These are phyloP conservation scores for Xestia c-nigrum DNA, from an alignment of 2,888 invertebrate species.

Conservation along the genomic window DNA sequence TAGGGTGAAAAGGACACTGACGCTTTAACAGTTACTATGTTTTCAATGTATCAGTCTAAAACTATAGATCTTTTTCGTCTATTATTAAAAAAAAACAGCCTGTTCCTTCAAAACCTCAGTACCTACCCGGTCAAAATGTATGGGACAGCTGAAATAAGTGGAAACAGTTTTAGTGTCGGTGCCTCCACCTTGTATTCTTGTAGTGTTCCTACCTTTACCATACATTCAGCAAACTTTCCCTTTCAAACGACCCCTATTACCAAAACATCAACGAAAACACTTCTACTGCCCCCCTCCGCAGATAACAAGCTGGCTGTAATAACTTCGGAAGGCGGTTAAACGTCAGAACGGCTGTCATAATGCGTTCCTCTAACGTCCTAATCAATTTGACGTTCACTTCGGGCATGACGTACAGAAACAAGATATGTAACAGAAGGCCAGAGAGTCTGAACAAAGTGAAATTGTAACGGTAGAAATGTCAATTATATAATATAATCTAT, in stretches of 20 bases:
- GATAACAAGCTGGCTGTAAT: conserved; percentile 29
- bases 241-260: conserved; percentile 3
- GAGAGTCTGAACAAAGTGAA: too few species aligned
- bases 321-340: conserved; percentile 30
- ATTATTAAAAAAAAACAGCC: too few species aligned
- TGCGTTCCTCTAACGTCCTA: conserved; percentile 45
- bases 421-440: conserved; percentile 1
- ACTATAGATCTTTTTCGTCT: too few species aligned
- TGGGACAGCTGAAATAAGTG: too few species aligned
- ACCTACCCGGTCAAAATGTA: too few species aligned
- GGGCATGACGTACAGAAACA: conserved; percentile 23
- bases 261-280: conserved; percentile 2
- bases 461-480: not conserved
- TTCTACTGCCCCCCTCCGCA: not conserved
- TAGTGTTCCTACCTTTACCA: not conserved
- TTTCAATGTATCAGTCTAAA: too few species aligned
- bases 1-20: too few species aligned
- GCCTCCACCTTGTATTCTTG: not conserved
- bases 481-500: too few species aligned
- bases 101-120: too few species aligned
- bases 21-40: too few species aligned
- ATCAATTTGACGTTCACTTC: conserved; percentile 59
- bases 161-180: too few species aligned
- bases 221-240: not conserved
- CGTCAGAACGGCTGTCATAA: conserved; percentile 42